phyloP scores from a whole-genome alignment of 2,797 vertebrate species.

The Arnoldichthys spilopterus region DNA sequence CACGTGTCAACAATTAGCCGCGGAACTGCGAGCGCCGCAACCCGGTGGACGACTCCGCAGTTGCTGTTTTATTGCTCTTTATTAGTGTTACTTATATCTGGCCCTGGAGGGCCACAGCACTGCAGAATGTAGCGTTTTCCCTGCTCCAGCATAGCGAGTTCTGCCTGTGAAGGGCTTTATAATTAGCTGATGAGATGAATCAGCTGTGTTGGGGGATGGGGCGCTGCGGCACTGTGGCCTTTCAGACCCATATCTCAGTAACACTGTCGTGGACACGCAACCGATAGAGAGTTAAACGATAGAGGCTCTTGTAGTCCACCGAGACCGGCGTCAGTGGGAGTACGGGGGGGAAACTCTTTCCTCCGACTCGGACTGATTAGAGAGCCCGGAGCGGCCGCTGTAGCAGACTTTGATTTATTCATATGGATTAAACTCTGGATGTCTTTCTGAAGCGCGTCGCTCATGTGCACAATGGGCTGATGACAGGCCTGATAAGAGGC shows the following conservation, averaged over 20 bases:
- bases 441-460: conserved; percentile 65
- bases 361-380: conserved; percentile 29
- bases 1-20: conserved; percentile 64
- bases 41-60: neutral
- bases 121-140: neutral
- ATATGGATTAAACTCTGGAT: conserved; percentile 63
- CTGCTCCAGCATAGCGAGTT: conserved; percentile 6
- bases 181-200: conserved; percentile 26
- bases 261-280: conserved; percentile 34
- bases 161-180: conserved; percentile 15
- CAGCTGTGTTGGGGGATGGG: neutral
- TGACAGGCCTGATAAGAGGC: conserved; percentile 67
- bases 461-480: conserved; percentile 64
- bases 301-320: neutral
- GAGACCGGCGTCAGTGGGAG: conserved; percentile 9
- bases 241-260: conserved; percentile 36
- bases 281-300: conserved; percentile 22
- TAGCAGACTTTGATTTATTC: conserved; percentile 62
- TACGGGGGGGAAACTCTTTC: neutral
- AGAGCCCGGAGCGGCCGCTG: neutral
- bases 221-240: neutral
- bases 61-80: conserved; percentile 29
- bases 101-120: conserved; percentile 18
- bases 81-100: conserved; percentile 25
- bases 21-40: conserved; percentile 50